A percentile compares a stretch with the other conserved stretches of the same genome.
Conservation (phyloP, 92 coral and sea anemone species). For the Heliopora coerulea region DNA sequence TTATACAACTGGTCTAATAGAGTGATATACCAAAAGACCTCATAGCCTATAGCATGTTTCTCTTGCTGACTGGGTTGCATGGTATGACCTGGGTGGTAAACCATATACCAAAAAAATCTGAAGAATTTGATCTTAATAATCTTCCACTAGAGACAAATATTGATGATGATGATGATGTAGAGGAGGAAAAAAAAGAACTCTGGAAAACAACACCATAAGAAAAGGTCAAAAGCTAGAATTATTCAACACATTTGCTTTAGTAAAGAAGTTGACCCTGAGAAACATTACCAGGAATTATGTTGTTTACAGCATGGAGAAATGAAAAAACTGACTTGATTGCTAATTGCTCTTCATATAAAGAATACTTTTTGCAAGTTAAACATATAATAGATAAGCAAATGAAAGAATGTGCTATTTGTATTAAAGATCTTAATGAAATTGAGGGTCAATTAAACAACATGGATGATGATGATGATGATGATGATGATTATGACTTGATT, state of each 20-base stretch:
- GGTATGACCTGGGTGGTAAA: constrained; percentile 57
- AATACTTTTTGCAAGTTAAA: constrained; percentile 32
- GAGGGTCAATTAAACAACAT: background rate
- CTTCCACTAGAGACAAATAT: constrained; percentile 42
- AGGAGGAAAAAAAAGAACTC: background rate
- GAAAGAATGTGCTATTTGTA: constrained; percentile 52
- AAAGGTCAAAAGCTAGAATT: constrained; percentile 34
- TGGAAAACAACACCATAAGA: constrained; percentile 36
- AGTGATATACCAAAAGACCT: constrained; percentile 63
- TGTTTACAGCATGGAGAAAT: constrained; percentile 60
- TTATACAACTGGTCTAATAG: constrained; percentile 58
- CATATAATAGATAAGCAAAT: constrained; percentile 49
- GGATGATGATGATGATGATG: constrained; percentile 22
- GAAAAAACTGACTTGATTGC: constrained; percentile 60
- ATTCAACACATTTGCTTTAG: background rate
- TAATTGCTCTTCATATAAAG: constrained; percentile 49
- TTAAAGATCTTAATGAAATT: constrained; percentile 15
- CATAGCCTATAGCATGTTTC: constrained; percentile 54
- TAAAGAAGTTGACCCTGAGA: constrained; percentile 23
- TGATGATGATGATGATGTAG: constrained; percentile 42
- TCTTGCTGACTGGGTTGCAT: constrained; percentile 75
- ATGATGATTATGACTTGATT: constrained; percentile 9
- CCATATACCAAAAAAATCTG: constrained; percentile 14
- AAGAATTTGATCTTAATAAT: constrained; percentile 40
- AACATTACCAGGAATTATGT: constrained; percentile 57